Base-by-base conservation (phyloP, 2,888 invertebrate genomes). In the Tenthredo distinguenda region DNA sequence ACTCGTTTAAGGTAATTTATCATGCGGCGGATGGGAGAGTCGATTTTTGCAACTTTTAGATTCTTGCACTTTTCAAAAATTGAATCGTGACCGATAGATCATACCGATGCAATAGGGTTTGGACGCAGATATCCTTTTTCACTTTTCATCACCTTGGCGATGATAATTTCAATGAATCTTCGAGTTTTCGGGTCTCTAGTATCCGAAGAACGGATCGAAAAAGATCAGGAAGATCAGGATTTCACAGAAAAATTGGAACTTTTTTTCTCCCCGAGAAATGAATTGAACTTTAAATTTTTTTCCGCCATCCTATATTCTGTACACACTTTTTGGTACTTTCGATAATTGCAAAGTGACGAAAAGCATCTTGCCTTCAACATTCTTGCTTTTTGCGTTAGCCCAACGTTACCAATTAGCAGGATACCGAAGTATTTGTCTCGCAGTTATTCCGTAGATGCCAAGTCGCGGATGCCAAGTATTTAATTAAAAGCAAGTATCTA, bases 401-500 rank as follows among this genome's bases (percentile, higher is more conserved):
- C 58, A 58, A 58, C n/a, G 58, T n/a, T 58, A 58, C 58, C 58
- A 58, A 58, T 58, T 58, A 58, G n/a, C n/a, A 0, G 9, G 21
- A 58, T 58, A 2, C 58, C 0, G 5, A 58, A 58, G 6, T 21
- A 9, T n/a, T 58, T 58, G 58, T 58, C 21, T 58, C n/a, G 9
- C 58, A 21, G 58, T 21, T 58, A 21, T 58, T n/a, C 58, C 6
- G 6, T 47, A 47, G 12, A 47, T 47, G 47, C 47, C 47, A 47
- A 12, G 47, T 47, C 47, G 12, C 47, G 47, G 12, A 47, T 47
- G 62, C n/a, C 21, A 2, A 62, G 26, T 26, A 26, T 62, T 62
- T 62, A 62, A 62, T 62, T 62, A 21, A 62, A 62, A 21, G 58
- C 58, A 58, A 58, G 58, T 58, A 58, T 21, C 58, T 58, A 47